phyloP scores from a whole-genome alignment of 2,888 invertebrate genomes.

The Clunio marinus region DNA sequence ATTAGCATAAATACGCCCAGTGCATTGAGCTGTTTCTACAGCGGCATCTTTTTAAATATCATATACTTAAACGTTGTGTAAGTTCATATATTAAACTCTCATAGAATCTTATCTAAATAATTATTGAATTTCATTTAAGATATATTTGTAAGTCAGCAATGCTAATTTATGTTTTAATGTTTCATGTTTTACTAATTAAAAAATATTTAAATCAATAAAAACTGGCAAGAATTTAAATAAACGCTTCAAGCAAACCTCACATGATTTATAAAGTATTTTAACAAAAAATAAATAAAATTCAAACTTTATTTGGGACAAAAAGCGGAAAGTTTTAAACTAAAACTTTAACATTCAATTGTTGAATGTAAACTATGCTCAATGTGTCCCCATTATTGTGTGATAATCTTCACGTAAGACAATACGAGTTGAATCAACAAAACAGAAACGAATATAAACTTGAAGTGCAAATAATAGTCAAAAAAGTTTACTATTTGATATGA shows the following conservation, averaged over 20 bases:
- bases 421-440: background rate
- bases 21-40: background rate
- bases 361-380: background rate
- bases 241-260: background rate
- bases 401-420: constrained; percentile 7
- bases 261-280: too few species aligned
- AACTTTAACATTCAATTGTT: background rate
- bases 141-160: too few species aligned
- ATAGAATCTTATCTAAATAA: background rate
- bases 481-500: too few species aligned
- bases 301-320: background rate
- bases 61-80: too few species aligned
- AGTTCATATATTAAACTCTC: too few species aligned
- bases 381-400: constrained; percentile 12
- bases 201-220: too few species aligned
- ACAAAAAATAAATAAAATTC: background rate
- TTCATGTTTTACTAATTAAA: too few species aligned
- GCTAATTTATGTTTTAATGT: too few species aligned
- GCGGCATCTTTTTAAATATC: too few species aligned
- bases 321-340: background rate
- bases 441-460: background rate
- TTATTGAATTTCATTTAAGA: too few species aligned
- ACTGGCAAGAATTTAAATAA: constrained; percentile 11
- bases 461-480: constrained; percentile 4
- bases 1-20: background rate